phyloP scores from a whole-genome alignment of 2,797 vertebrate genomes.

The Aeoliscus strigatus region DNA sequence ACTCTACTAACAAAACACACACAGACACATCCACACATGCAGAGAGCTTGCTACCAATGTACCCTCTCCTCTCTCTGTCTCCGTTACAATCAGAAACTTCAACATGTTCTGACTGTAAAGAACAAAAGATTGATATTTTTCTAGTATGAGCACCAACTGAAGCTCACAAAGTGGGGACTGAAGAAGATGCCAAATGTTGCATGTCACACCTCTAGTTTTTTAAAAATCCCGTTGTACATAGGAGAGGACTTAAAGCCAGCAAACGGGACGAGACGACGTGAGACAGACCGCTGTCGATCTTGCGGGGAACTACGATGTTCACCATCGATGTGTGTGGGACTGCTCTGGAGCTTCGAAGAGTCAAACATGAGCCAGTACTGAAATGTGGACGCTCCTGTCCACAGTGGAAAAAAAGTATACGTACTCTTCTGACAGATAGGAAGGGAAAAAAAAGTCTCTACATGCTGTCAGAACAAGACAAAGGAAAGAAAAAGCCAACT shows the following conservation, averaged over 20 bases:
- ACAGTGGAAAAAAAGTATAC: too few relatives aligned
- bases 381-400: conserved; percentile 12
- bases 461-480: conserved; percentile 41
- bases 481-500: conserved; percentile 61
- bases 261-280: too few relatives aligned
- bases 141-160: conserved; percentile 60
- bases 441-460: conserved; percentile 12
- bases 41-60: too few relatives aligned
- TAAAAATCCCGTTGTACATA: conserved; percentile 62
- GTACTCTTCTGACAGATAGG: conserved; percentile 3
- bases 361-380: conserved; percentile 14
- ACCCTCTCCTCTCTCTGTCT: conserved; percentile 48
- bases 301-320: too few relatives aligned
- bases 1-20: too few relatives aligned
- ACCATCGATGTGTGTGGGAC: conserved; percentile 10
- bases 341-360: conserved; percentile 19
- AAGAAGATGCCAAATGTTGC: conserved; percentile 78
- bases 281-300: too few relatives aligned
- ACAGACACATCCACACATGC: too few relatives aligned
- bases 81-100: conserved; percentile 66
- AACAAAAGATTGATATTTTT: conserved; percentile 69
- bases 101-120: conserved; percentile 23
- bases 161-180: conserved; percentile 55
- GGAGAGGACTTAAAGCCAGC: conserved; percentile 29
- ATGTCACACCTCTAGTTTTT: conserved; percentile 76